These are phyloP conservation scores for Bujurquina vittata DNA, from an alignment of 2,113 vertebrate species.

Conservation along the genomic window DNA sequence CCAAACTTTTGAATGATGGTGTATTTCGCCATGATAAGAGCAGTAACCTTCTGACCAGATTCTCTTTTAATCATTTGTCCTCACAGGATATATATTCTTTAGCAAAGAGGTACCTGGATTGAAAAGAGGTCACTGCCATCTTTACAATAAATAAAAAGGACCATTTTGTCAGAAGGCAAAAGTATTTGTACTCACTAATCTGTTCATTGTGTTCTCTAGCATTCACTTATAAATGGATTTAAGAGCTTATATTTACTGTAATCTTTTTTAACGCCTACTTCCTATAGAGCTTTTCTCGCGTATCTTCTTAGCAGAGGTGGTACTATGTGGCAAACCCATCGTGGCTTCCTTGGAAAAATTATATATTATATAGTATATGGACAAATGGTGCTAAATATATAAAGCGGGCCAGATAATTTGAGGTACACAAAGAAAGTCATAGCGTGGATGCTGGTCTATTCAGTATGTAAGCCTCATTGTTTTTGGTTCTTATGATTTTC, in stretches of 20 bases:
- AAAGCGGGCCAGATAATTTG: conserved; percentile 21
- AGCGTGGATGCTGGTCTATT: neutral
- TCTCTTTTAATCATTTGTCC: neutral
- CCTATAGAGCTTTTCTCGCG: conserved; percentile 30
- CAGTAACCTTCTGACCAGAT: neutral
- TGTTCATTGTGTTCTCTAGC: conserved; percentile 10
- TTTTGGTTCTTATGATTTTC: neutral
- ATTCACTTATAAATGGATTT: neutral
- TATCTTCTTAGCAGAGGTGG: neutral
- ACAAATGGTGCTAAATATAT: conserved; percentile 33
- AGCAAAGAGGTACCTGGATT: neutral
- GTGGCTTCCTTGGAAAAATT: conserved; percentile 15
- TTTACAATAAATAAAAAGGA: conserved; percentile 1
- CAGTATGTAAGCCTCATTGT: conserved; percentile 23
- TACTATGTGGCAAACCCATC: neutral
- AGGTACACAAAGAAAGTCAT: conserved; percentile 2
- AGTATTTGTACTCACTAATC: neutral
- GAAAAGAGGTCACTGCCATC: neutral
- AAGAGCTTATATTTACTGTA: neutral
- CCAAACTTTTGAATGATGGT: too few species aligned
- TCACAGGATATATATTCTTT: neutral
- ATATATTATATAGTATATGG: conserved; percentile 7
- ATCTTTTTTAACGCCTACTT: conserved; percentile 22
- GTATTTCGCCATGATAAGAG: neutral
- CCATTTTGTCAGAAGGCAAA: neutral